Conservation (phyloP, 2,113 vertebrate species). For the Crotalus horridus region DNA sequence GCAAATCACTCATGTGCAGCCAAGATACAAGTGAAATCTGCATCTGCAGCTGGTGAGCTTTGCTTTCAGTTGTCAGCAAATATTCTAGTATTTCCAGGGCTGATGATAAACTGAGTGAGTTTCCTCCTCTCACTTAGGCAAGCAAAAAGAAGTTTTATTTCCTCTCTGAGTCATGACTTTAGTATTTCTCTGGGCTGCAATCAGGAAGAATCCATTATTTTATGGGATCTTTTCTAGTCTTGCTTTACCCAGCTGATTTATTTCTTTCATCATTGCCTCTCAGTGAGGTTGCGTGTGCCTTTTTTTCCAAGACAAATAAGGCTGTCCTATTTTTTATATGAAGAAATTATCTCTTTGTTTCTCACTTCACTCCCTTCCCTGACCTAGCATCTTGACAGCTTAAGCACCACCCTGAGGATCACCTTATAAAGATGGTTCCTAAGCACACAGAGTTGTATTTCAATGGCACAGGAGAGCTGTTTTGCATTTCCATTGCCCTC, state of each 20-base stretch:
- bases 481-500: not conserved
- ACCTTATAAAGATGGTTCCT: not conserved
- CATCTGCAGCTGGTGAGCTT: not conserved
- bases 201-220: slow-evolving; percentile 9
- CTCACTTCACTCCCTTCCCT: not conserved
- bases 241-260: slow-evolving; percentile 6
- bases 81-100: not conserved
- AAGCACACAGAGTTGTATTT: not conserved
- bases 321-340: not conserved
- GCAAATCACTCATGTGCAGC: not conserved
- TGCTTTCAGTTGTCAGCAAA: not conserved
- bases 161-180: slow-evolving; percentile 2
- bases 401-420: not conserved
- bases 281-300: not conserved
- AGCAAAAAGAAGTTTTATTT: slow-evolving; percentile 13
- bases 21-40: not conserved
- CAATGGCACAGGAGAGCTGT: not conserved
- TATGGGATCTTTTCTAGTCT: slow-evolving; percentile 17
- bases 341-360: not conserved
- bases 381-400: not conserved
- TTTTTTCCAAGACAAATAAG: not conserved
- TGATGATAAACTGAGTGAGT: not conserved
- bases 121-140: not conserved
- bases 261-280: not conserved
- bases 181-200: not conserved